These are phyloP conservation scores for Syngnathus floridae DNA, from an alignment of 2,113 vertebrate genomes.

Conservation along the genomic window DNA sequence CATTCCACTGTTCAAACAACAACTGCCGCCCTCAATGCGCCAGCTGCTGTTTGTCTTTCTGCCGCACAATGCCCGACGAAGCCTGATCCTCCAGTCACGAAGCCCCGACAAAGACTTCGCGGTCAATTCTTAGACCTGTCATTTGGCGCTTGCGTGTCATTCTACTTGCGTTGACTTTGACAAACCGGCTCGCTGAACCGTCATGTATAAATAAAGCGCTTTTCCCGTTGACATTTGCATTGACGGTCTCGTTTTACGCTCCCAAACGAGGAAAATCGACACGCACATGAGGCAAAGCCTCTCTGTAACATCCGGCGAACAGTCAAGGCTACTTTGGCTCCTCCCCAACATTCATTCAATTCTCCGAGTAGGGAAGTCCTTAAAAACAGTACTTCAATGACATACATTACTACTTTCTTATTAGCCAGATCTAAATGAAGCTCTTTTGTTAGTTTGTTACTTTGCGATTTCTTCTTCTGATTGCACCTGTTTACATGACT, in stretches of 20 bases:
- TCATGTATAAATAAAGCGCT: background rate
- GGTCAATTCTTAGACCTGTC: background rate
- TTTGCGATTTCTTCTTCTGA: background rate
- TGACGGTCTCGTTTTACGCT: too few relatives aligned
- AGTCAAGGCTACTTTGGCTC: background rate
- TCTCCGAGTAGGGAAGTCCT: background rate
- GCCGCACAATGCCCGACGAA: constrained; percentile 2
- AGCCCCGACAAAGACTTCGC: constrained; percentile 27
- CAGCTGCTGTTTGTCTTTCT: constrained; percentile 27
- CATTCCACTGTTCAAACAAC: constrained; percentile 40
- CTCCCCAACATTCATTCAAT: background rate
- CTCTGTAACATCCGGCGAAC: background rate
- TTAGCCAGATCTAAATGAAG: too few relatives aligned
- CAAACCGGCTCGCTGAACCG: background rate
- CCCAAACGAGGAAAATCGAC: too few relatives aligned
- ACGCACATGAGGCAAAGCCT: background rate
- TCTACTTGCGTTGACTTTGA: background rate
- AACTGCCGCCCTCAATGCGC: constrained; percentile 11
- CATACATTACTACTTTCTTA: background rate
- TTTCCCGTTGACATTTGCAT: background rate
- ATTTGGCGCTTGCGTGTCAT: background rate
- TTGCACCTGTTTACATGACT: background rate
- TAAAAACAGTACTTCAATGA: background rate
- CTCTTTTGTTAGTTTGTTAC: background rate
- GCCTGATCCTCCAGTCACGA: background rate